These are phyloP conservation scores for Chymomyza amoena DNA, from an alignment of 2,888 invertebrate genomes.

Conservation along the genomic window DNA sequence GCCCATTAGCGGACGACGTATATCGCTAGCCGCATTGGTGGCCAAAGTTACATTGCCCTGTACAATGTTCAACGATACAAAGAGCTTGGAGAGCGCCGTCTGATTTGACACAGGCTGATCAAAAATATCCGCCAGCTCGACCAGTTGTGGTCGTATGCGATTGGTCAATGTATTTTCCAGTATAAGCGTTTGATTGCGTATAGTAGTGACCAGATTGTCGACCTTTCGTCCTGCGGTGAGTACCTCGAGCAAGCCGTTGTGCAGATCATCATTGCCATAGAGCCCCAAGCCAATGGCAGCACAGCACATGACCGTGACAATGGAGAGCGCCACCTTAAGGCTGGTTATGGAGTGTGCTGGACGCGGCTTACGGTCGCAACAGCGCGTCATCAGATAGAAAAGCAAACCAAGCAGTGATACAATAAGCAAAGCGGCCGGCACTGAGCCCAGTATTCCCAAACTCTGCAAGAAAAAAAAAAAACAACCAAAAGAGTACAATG, in stretches of 20 bases:
- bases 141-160: conserved; percentile 85
- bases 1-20: conserved; percentile 85
- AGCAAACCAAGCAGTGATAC: conserved; percentile 92
- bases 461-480: conserved; percentile 82
- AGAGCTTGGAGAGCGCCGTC: conserved; percentile 85
- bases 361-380: conserved; percentile 95
- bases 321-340: conserved; percentile 88
- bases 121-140: conserved; percentile 86
- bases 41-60: conserved; percentile 87
- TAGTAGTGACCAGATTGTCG: conserved; percentile 87
- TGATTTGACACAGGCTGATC: conserved; percentile 88
- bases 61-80: conserved; percentile 85
- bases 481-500: neutral
- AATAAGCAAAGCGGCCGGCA: conserved; percentile 96
- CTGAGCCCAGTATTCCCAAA: conserved; percentile 93
- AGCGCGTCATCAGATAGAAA: conserved; percentile 95
- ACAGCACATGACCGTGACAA: conserved; percentile 92
- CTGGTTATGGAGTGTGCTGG: conserved; percentile 93
- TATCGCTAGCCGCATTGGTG: conserved; percentile 87
- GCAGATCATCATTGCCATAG: conserved; percentile 96
- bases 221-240: conserved; percentile 89
- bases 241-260: conserved; percentile 92
- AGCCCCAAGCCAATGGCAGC: conserved; percentile 93
- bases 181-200: conserved; percentile 89
- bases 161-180: conserved; percentile 87